Evolutionary conservation across 2,888 invertebrate species (phyloP), one percentile per base, ranked within the genome.

Genomic region (Sarcophaga subvicina): DNA sequence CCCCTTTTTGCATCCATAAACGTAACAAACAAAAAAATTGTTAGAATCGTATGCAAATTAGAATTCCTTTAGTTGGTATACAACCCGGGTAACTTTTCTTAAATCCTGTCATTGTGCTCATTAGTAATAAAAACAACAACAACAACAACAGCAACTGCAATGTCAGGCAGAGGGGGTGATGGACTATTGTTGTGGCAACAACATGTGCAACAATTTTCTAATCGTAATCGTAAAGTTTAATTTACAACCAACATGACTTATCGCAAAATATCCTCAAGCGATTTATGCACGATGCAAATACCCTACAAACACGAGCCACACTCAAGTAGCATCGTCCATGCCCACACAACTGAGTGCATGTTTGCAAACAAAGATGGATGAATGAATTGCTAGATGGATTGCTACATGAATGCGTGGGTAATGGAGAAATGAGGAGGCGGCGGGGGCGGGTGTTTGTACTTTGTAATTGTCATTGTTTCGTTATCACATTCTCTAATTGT

Each of bases 401-500:
- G 62, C 45, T 37, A 49, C 3, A 49, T 5, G 27, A 4, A 27
- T 27, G 37, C 6, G 6, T 37, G 37, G 37, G 0, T 37, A 6
- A 37, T 37, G 6, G 6, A 6, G 4, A 4, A 27, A 5, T 0
- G 37, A 4, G 14, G 12, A 2, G 3, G 3, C 0, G 4, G 12
- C 14, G 54, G 0, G 12, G 17, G 8, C 54, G 1, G 22, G 22
- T 0, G 22, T 1, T 22, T 75, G 62, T 49, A 85, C 66, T 80
- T 80, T 76, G 80, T 75, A 71, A 76, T 84, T 76, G 76, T 85
- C 80, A 72, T 80, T 85, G 84, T 80, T 66, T 49, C 45, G 76
- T 77, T 80, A 80, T 85, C 71, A 85, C 84, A 77, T 80, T 76
- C 67, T 72, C 80, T 76, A 85, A 80, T 80, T 85, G 76, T 20